A percentile compares a stretch with the other conserved stretches of the same genome.
phyloP scores from a whole-genome alignment of 2,888 invertebrate species.

The Timandra comae region DNA sequence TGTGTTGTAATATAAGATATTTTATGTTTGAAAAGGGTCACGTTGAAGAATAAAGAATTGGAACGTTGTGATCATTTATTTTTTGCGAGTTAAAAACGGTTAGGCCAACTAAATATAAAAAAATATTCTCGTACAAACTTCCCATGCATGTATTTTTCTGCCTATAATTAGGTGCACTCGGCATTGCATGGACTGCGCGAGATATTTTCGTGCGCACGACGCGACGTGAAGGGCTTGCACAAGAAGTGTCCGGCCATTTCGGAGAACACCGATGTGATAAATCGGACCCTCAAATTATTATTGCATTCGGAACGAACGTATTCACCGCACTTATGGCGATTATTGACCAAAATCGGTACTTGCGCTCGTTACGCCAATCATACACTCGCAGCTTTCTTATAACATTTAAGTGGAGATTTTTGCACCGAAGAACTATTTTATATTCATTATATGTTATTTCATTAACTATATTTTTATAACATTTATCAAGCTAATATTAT shows the following conservation, averaged over 20 bases:
- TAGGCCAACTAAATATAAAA: slow-evolving; percentile 52
- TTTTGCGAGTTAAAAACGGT: slow-evolving; percentile 60
- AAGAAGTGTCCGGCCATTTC: slow-evolving; percentile 71
- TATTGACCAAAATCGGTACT: slow-evolving; percentile 71
- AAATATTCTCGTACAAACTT: slow-evolving; percentile 46
- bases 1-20: slow-evolving; percentile 44
- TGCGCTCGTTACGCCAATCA: slow-evolving; percentile 71
- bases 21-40: slow-evolving; percentile 52
- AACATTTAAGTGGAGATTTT: too few relatives aligned
- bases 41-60: slow-evolving; percentile 39
- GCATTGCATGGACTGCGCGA: slow-evolving; percentile 60
- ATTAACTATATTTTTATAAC: too few relatives aligned
- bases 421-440: too few relatives aligned
- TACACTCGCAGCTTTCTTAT: slow-evolving; percentile 25
- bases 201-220: slow-evolving; percentile 73
- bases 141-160: slow-evolving; percentile 69
- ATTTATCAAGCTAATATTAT: too few relatives aligned
- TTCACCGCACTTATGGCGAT: slow-evolving; percentile 68
- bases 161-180: slow-evolving; percentile 68
- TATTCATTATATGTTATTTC: too few relatives aligned
- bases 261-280: slow-evolving; percentile 72
- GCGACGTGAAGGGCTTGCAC: slow-evolving; percentile 69
- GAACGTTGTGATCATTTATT: slow-evolving; percentile 45
- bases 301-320: slow-evolving; percentile 71
- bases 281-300: slow-evolving; percentile 74